phyloP scores from a whole-genome alignment of 2,888 invertebrate genomes.

The Ornithoptera priamus region DNA sequence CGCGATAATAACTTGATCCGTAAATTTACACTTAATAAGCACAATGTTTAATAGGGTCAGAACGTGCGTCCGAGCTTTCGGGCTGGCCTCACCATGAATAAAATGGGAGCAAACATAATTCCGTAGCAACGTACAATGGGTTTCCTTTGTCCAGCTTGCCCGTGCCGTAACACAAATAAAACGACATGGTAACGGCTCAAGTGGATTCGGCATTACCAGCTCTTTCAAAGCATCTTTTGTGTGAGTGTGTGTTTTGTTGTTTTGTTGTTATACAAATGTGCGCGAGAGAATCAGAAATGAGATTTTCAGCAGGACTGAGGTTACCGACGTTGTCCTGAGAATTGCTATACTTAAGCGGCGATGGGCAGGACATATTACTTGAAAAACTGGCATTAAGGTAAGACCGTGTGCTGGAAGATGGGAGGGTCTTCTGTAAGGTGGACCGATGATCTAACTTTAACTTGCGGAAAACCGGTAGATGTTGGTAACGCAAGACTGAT shows the following conservation, averaged over 20 bases:
- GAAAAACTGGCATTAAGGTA: too few relatives aligned
- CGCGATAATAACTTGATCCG: not conserved
- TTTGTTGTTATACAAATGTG: not conserved
- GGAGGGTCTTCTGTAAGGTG: too few relatives aligned
- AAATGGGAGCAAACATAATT: not conserved
- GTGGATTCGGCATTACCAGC: not conserved
- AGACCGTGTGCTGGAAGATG: too few relatives aligned
- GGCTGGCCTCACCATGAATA: not conserved
- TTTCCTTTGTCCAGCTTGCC: not conserved
- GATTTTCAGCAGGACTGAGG: not conserved
- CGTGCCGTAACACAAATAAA: slow-evolving; percentile 7
- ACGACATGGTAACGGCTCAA: not conserved
- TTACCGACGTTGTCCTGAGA: too few relatives aligned
- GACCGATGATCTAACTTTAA: too few relatives aligned
- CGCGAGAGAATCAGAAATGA: too few relatives aligned
- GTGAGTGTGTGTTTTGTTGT: too few relatives aligned
- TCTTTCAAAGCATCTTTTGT: not conserved
- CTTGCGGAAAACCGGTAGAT: too few relatives aligned
- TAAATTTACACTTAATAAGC: not conserved
- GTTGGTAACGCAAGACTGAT: too few relatives aligned
- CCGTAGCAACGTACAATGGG: not conserved
- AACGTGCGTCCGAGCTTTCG: not conserved
- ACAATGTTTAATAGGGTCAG: not conserved
- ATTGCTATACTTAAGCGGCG: too few relatives aligned
- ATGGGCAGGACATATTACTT: too few relatives aligned